Conservation (phyloP, 37 sponge, comb jelly and placozoan species). For the Chondrilla cf. caribensis region DNA sequence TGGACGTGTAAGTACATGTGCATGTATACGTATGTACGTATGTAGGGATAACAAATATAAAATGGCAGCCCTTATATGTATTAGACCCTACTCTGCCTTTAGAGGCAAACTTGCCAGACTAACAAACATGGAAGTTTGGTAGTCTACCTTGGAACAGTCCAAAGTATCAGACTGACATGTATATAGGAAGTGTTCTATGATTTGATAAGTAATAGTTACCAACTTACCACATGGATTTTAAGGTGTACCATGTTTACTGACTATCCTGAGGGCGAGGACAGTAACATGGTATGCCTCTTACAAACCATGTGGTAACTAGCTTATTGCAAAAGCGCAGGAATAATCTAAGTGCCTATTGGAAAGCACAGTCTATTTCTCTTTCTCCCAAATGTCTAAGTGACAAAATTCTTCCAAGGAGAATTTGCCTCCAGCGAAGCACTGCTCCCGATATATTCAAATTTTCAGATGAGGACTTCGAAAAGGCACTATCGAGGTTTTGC, state of each 20-base stretch:
- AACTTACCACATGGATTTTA: not conserved
- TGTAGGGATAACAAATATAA: no score
- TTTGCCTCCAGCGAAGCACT: not conserved
- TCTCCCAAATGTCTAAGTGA: not conserved
- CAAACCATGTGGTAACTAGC: constrained; percentile 6
- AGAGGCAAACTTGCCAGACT: no score
- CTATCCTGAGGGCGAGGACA: not conserved
- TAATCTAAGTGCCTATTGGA: not conserved
- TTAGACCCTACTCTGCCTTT: no score
- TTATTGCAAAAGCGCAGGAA: not conserved
- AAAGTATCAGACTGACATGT: no score
- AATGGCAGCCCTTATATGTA: no score
- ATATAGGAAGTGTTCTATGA: no score
- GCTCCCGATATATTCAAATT: not conserved
- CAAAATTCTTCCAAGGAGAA: not conserved
- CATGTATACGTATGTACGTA: no score
- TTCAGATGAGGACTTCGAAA: not conserved
- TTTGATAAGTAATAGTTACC: constrained; percentile 9
- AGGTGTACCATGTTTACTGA: not conserved
- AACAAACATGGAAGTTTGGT: no score
- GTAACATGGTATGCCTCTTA: not conserved
- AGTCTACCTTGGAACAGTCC: no score
- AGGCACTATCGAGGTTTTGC: not conserved
- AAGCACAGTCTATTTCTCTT: not conserved
- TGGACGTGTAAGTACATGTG: no score